Conservation (phyloP, 2,113 vertebrate genomes). For the Nettapus auritus region DNA sequence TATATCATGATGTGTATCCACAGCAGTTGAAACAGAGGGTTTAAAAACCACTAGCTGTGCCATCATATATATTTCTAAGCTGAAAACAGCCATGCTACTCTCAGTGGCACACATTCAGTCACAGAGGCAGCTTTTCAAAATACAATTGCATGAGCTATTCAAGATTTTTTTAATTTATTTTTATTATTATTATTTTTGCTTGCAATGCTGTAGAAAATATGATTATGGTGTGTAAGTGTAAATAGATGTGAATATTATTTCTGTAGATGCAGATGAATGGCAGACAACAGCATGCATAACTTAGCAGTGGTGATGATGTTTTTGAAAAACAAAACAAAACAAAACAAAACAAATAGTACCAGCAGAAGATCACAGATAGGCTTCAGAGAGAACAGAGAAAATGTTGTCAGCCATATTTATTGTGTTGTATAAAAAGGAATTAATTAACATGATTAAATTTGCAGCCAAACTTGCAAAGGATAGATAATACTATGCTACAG, state of each 20-base stretch:
- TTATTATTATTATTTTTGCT: background rate
- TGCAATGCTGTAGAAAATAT: background rate
- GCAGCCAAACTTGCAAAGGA: background rate
- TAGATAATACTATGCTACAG: no score
- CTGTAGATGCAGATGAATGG: background rate
- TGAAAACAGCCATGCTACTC: background rate
- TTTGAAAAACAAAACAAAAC: background rate
- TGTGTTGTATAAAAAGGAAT: background rate
- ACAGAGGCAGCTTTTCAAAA: background rate
- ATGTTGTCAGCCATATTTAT: background rate
- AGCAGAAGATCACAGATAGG: background rate
- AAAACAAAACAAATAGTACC: background rate
- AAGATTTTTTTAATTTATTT: background rate
- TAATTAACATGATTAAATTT: background rate
- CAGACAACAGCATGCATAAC: fast-evolving
- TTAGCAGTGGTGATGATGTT: background rate
- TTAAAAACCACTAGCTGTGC: background rate
- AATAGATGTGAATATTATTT: background rate
- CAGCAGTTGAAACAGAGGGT: background rate
- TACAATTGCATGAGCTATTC: background rate
- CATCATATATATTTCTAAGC: background rate
- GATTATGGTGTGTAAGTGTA: background rate
- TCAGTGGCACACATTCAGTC: background rate
- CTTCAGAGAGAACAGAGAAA: background rate
- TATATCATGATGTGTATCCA: background rate